phyloP scores from a whole-genome alignment of 1,140 invertebrate genomes.

The Drosophila fuyamai region DNA sequence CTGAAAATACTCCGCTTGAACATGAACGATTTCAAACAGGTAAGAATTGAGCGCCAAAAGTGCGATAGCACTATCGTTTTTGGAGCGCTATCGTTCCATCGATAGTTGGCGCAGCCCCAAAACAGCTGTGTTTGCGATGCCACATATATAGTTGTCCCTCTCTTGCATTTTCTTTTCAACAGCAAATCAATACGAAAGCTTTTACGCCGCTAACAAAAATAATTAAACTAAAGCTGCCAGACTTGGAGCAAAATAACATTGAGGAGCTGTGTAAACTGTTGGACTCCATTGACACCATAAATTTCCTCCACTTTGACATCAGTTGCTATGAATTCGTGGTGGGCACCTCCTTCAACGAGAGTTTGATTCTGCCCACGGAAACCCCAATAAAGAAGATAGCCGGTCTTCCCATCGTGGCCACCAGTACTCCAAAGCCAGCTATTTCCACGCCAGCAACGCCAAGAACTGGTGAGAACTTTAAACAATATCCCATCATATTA shows the following conservation, averaged over 20 bases:
- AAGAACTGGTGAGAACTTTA: slow-evolving; percentile 49
- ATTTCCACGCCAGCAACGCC: slow-evolving; percentile 43
- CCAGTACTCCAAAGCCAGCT: slow-evolving; percentile 22
- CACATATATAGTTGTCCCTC: slow-evolving; percentile 50
- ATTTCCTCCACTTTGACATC: slow-evolving; percentile 71
- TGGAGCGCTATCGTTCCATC: slow-evolving; percentile 38
- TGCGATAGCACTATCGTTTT: slow-evolving; percentile 17
- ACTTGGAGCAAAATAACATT: slow-evolving; percentile 66
- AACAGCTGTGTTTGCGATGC: slow-evolving; percentile 1
- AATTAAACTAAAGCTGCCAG: slow-evolving; percentile 77
- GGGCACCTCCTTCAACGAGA: slow-evolving; percentile 80
- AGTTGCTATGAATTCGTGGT: slow-evolving; percentile 79
- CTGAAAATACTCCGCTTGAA: slow-evolving; percentile 84
- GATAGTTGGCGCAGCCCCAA: slow-evolving; percentile 32
- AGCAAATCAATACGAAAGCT: slow-evolving; percentile 84
- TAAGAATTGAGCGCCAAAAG: slow-evolving; percentile 49
- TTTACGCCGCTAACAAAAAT: slow-evolving; percentile 75
- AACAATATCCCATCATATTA: slow-evolving; percentile 2
- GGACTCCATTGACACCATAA: slow-evolving; percentile 78
- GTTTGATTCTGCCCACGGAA: slow-evolving; percentile 70
- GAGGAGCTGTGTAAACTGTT: slow-evolving; percentile 75
- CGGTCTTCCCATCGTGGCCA: slow-evolving; percentile 23
- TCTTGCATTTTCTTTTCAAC: slow-evolving; percentile 48
- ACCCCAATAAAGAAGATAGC: slow-evolving; percentile 48
- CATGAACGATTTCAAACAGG: slow-evolving; percentile 83